Percentiles rank a stretch among this genome's conserved stretches.
These are phyloP conservation scores for Gymnocheta viridis DNA, from an alignment of 2,888 invertebrate species.

Conservation along the genomic window DNA sequence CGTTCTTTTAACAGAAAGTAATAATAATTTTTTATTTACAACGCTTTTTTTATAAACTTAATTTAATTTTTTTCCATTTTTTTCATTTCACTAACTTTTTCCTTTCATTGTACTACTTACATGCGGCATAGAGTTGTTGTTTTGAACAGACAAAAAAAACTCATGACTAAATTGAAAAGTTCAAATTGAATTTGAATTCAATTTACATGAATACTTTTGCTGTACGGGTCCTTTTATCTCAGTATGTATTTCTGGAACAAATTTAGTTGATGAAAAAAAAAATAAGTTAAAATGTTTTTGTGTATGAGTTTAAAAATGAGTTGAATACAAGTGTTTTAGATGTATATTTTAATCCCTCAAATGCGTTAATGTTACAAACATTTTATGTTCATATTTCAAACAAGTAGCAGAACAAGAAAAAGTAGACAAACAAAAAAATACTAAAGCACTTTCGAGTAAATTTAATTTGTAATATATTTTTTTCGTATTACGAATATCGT, in stretches of 20 bases:
- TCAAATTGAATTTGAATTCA: conserved; percentile 82
- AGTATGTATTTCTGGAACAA: conserved; percentile 10
- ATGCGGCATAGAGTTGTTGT: conserved; percentile 35
- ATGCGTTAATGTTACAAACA: conserved; percentile 61
- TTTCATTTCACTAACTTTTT: conserved; percentile 60
- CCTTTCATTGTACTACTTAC: conserved; percentile 20
- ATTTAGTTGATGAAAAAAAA: conserved; percentile 28
- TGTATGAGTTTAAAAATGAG: conserved; percentile 59
- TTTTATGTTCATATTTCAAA: conserved; percentile 43
- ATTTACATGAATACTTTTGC: conserved; percentile 74
- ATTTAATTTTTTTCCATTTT: conserved; percentile 47
- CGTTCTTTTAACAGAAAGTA: conserved; percentile 52
- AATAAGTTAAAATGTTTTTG: conserved; percentile 49
- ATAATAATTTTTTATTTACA: conserved; percentile 51
- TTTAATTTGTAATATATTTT: conserved; percentile 67
- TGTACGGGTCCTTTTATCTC: conserved; percentile 17
- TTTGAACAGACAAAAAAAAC: conserved; percentile 5
- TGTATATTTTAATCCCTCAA: conserved; percentile 55
- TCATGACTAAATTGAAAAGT: conserved; percentile 78
- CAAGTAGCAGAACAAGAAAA: neutral
- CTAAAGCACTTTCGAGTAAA: conserved; percentile 60
- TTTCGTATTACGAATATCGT: neutral
- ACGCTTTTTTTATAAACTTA: conserved; percentile 46
- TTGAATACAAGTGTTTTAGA: conserved; percentile 31
- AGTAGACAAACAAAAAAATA: conserved; percentile 5